Evolutionary conservation across 2,797 vertebrate genomes (phyloP).

Genomic region (Gallinago solitaria): DNA sequence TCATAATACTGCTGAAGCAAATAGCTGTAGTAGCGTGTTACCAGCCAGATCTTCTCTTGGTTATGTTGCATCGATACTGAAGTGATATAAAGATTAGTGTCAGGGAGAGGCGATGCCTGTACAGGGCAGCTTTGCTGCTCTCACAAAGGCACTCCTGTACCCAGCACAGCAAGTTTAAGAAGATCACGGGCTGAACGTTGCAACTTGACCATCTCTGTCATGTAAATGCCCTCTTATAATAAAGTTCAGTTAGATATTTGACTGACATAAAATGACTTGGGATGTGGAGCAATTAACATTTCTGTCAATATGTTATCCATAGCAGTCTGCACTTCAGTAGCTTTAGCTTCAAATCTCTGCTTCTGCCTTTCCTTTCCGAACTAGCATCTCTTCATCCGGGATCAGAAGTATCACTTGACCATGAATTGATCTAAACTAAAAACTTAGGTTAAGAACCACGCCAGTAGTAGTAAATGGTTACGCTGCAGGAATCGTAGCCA

Average conservation of each 20-base stretch:
- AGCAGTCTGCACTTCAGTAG: neutral
- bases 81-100: neutral
- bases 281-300: neutral
- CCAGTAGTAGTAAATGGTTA: conserved; percentile 45
- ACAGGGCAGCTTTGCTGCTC: neutral
- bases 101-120: neutral
- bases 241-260: neutral
- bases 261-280: neutral
- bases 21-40: neutral
- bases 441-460: neutral
- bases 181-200: neutral
- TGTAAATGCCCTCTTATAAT: neutral
- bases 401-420: neutral
- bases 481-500: conserved; percentile 19
- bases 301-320: neutral
- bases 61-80: neutral
- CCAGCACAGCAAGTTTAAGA: neutral
- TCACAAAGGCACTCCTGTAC: neutral
- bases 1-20: neutral
- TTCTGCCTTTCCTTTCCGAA: neutral
- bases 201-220: neutral
- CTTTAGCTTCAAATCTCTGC: neutral
- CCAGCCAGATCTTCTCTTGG: neutral
- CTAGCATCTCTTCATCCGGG: neutral
- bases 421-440: neutral